A percentile compares a stretch with the other conserved stretches of the same genome.
Conservation (phyloP, 1,140 invertebrate species). For the Microplitis demolitor region DNA sequence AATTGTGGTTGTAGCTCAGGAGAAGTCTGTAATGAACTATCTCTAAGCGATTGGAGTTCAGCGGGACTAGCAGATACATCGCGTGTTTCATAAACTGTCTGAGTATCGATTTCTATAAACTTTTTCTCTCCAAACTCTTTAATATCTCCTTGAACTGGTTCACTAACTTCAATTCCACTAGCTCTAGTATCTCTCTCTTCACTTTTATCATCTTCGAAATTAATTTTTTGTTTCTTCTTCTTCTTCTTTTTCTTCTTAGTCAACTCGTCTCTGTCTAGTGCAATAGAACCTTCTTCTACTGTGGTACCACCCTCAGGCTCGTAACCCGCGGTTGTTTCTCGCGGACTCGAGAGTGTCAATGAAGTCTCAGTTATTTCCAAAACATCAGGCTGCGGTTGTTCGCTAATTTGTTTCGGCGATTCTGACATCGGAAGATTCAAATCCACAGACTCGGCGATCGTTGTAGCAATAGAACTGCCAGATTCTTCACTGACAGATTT, state of each 20-base stretch:
- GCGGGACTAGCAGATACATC: slow-evolving; percentile 49
- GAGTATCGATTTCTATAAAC: slow-evolving; percentile 59
- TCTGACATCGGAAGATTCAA: slow-evolving; percentile 61
- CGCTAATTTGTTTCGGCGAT: slow-evolving; percentile 53
- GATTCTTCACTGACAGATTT: slow-evolving; percentile 45
- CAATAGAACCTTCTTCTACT: slow-evolving; percentile 59
- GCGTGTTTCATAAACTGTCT: slow-evolving; percentile 53
- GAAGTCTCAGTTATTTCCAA: slow-evolving; percentile 57
- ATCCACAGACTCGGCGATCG: slow-evolving; percentile 68
- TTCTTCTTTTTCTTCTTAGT: slow-evolving; percentile 62
- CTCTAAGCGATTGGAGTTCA: slow-evolving; percentile 29
- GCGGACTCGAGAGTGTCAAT: slow-evolving; percentile 55
- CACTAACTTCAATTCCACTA: neutral
- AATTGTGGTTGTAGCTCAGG: slow-evolving; percentile 26
- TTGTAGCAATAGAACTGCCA: slow-evolving; percentile 58
- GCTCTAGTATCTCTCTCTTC: slow-evolving; percentile 41
- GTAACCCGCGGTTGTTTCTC: slow-evolving; percentile 61
- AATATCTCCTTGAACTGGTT: slow-evolving; percentile 28
- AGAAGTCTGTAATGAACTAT: slow-evolving; percentile 40
- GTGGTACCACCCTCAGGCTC: slow-evolving; percentile 66
- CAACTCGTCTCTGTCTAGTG: slow-evolving; percentile 41
- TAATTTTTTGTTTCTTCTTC: slow-evolving; percentile 62
- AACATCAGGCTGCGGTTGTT: slow-evolving; percentile 62
- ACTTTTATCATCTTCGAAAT: slow-evolving; percentile 45
- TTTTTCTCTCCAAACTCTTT: slow-evolving; percentile 39